Percentiles rank a stretch among this genome's conserved stretches.
Conservation (phyloP, 1,140 invertebrate species). For the Stenopsyche tienmushanensis region DNA sequence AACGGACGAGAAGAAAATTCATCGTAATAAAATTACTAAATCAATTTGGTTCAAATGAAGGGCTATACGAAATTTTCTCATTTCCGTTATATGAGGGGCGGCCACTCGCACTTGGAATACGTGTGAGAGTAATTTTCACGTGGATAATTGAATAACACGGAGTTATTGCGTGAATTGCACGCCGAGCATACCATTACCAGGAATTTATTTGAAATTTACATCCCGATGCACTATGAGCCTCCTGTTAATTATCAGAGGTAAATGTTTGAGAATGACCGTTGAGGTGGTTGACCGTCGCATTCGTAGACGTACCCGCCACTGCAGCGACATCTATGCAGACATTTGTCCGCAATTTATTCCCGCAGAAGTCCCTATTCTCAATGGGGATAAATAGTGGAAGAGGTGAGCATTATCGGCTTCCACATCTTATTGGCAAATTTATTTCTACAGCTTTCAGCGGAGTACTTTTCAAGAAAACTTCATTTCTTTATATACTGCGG, state of each 20-base stretch:
- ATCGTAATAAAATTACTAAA: too few species aligned
- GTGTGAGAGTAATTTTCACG: conserved; percentile 19
- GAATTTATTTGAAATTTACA: too few species aligned
- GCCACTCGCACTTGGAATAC: background rate
- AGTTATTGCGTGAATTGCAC: too few species aligned
- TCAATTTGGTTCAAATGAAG: conserved; percentile 17
- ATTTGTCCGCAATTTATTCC: conserved; percentile 3
- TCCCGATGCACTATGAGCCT: too few species aligned
- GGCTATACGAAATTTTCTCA: conserved; percentile 15
- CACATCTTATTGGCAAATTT: conserved; percentile 18
- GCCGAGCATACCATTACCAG: too few species aligned
- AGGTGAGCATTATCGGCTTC: conserved; percentile 14
- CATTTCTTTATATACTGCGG: too few species aligned
- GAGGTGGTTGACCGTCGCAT: background rate
- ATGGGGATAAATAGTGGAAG: conserved; percentile 16
- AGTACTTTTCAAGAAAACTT: too few species aligned
- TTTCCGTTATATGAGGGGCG: conserved; percentile 14
- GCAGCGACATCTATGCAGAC: conserved; percentile 11
- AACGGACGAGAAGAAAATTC: too few species aligned
- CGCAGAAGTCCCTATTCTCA: conserved; percentile 10
- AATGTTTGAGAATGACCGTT: background rate
- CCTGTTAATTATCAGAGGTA: too few species aligned
- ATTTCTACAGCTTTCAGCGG: background rate
- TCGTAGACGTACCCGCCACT: too few species aligned
- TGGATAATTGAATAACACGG: conserved; percentile 1